These are phyloP conservation scores for Drosophila sordidapex DNA, from an alignment of 2,888 invertebrate genomes.

Conservation along the genomic window DNA sequence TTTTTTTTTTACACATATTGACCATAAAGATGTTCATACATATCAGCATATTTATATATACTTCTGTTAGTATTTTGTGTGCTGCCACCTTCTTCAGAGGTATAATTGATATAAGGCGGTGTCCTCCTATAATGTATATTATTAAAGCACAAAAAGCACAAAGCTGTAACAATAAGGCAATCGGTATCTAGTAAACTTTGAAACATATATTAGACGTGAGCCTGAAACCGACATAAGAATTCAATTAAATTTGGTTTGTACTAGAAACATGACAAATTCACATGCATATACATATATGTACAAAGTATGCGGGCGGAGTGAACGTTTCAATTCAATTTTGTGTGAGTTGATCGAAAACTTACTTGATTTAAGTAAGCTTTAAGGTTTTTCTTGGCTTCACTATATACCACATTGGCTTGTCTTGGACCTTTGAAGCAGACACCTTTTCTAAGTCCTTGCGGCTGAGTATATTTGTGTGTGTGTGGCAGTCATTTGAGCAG, in stretches of 20 bases:
- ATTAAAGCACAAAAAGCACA: slow-evolving; percentile 2
- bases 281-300: neutral
- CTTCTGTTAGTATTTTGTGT: no score
- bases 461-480: slow-evolving; percentile 13
- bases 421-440: slow-evolving; percentile 37
- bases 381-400: slow-evolving; percentile 35
- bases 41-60: no score
- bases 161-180: neutral
- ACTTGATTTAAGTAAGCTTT: slow-evolving; percentile 52
- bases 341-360: slow-evolving; percentile 25
- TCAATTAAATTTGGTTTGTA: slow-evolving; percentile 46
- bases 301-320: neutral
- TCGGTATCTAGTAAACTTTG: slow-evolving; percentile 5
- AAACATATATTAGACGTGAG: slow-evolving; percentile 18
- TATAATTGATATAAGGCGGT: neutral
- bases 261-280: neutral
- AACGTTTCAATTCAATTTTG: slow-evolving; percentile 36
- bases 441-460: slow-evolving; percentile 27
- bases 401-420: slow-evolving; percentile 4
- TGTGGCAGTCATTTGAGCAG: slow-evolving; percentile 45
- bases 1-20: no score
- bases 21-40: no score
- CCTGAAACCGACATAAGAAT: slow-evolving; percentile 38
- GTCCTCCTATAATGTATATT: slow-evolving; percentile 2
- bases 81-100: no score